Percentiles rank a stretch among this genome's conserved stretches.
These are phyloP conservation scores for Ictidomys tridecemlineatus DNA, from an alignment of 2,113 vertebrate species.

Conservation along the genomic window DNA sequence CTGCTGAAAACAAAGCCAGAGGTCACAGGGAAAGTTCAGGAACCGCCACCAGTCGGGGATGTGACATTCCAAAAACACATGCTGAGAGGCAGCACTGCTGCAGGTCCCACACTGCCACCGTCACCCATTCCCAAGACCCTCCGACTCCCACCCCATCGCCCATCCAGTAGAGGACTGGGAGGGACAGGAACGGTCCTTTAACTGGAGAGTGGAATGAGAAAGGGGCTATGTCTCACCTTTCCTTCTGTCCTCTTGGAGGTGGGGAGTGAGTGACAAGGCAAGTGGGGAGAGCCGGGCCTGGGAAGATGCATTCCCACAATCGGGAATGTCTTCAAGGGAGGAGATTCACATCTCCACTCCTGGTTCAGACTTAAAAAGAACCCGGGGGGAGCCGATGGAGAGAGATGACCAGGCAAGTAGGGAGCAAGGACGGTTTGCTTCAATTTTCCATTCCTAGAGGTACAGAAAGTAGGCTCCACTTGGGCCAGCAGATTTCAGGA, in stretches of 20 bases:
- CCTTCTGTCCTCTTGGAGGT: background rate
- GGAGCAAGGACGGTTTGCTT: background rate
- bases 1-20: slow-evolving; percentile 2
- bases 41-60: no score
- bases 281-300: background rate
- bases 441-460: background rate
- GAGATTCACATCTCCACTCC: background rate
- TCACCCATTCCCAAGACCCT: background rate
- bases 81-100: background rate
- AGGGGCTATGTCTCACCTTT: background rate
- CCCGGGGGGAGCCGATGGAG: background rate
- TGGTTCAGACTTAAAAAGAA: background rate
- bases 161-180: background rate
- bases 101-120: background rate
- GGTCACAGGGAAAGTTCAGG: background rate
- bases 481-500: background rate
- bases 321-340: background rate
- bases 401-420: background rate
- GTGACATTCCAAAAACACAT: background rate
- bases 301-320: background rate
- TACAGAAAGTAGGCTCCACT: background rate
- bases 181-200: background rate
- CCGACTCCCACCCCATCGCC: background rate
- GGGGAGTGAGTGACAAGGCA: background rate
- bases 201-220: background rate